A percentile compares a stretch with the other conserved stretches of the same genome.
These are phyloP conservation scores for Cariama cristata DNA, from an alignment of 2,113 vertebrate genomes.

Conservation along the genomic window DNA sequence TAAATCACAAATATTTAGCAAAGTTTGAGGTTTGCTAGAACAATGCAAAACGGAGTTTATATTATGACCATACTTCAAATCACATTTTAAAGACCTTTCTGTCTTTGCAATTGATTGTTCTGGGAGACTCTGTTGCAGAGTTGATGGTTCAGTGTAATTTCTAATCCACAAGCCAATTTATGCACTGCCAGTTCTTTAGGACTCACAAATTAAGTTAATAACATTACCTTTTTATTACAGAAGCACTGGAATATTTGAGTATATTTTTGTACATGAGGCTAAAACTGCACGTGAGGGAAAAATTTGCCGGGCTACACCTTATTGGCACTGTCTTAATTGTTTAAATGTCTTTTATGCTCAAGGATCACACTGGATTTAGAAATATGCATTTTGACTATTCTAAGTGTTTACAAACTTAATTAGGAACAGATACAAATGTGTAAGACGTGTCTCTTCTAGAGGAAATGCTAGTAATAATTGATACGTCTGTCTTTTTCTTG, in stretches of 20 bases:
- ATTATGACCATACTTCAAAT: neutral
- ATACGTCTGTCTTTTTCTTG: neutral
- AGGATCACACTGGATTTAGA: constrained; percentile 13
- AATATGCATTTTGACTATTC: constrained; percentile 7
- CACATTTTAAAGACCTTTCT: neutral
- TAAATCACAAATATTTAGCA: neutral
- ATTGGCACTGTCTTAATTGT: neutral
- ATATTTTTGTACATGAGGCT: neutral
- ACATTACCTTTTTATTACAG: neutral
- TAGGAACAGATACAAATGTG: constrained; percentile 23
- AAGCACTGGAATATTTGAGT: neutral
- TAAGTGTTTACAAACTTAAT: constrained; percentile 58
- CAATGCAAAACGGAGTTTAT: neutral
- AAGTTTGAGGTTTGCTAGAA: neutral
- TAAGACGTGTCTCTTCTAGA: neutral
- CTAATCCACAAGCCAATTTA: neutral
- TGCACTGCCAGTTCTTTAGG: neutral
- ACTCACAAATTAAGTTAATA: neutral
- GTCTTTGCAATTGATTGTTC: neutral
- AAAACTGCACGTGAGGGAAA: neutral
- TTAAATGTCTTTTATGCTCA: neutral
- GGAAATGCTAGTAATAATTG: neutral
- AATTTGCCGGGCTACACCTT: constrained; percentile 33
- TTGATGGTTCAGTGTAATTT: neutral
- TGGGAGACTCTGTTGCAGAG: neutral